Evolutionary conservation across 1,140 invertebrate genomes (phyloP).

Genomic region (Hypothenemus hampei): DNA sequence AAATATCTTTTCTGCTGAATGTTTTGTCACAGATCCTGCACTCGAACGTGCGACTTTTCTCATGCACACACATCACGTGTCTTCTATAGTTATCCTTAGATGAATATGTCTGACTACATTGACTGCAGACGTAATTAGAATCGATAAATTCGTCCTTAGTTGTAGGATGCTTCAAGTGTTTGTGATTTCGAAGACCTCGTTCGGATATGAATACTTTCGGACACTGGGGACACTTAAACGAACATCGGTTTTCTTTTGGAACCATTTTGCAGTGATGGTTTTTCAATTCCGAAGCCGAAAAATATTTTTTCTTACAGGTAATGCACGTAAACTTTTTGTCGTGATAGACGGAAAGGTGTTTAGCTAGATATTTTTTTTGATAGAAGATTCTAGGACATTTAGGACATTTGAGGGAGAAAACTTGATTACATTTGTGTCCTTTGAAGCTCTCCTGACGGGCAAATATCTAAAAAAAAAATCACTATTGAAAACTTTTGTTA

Average conservation of each 20-base stretch:
- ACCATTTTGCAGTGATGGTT: slow-evolving; percentile 31
- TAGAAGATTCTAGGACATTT: slow-evolving; percentile 38
- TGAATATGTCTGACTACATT: slow-evolving; percentile 35
- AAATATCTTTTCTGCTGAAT: slow-evolving; percentile 34
- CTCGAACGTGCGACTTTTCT: slow-evolving; percentile 23
- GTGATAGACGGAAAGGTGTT: slow-evolving; percentile 38
- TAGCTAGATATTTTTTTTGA: slow-evolving; percentile 38
- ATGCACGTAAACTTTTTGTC: slow-evolving; percentile 32
- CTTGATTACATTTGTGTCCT: slow-evolving; percentile 37
- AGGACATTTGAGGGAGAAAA: slow-evolving; percentile 29
- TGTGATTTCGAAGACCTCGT: slow-evolving; percentile 32
- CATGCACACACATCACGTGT: slow-evolving; percentile 37
- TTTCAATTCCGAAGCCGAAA: slow-evolving; percentile 28
- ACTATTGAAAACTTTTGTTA: neutral
- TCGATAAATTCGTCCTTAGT: too few species aligned
- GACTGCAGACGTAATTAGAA: slow-evolving; percentile 34
- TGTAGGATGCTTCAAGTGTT: neutral
- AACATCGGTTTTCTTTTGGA: slow-evolving; percentile 17
- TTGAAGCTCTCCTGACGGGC: slow-evolving; percentile 42
- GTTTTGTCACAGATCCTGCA: slow-evolving; percentile 41
- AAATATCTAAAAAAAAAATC: slow-evolving; percentile 37
- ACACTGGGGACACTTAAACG: slow-evolving; percentile 38
- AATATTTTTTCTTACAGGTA: slow-evolving; percentile 31
- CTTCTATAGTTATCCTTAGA: slow-evolving; percentile 27
- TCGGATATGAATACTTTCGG: slow-evolving; percentile 39